A percentile compares a stretch with the other conserved stretches of the same genome.
Evolutionary conservation across 2,888 invertebrate species (phyloP).

Genomic region (Matsumyia berberina): DNA sequence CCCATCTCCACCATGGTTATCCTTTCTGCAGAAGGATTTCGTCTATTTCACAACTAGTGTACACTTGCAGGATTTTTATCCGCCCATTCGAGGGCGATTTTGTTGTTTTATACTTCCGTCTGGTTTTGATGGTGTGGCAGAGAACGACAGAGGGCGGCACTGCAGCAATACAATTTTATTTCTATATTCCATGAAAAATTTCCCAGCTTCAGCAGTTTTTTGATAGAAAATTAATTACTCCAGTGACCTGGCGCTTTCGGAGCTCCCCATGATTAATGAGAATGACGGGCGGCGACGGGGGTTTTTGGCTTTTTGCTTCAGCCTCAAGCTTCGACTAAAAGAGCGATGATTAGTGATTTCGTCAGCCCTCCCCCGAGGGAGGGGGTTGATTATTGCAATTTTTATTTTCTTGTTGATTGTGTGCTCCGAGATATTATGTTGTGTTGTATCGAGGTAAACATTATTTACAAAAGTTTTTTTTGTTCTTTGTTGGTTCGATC

Average conservation of each 20-base stretch:
- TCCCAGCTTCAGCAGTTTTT: constrained; percentile 37
- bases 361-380: background rate
- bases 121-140: constrained; percentile 47
- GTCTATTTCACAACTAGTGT: constrained; percentile 43
- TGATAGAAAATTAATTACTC: constrained; percentile 72
- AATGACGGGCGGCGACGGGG: constrained; percentile 35
- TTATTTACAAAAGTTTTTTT: constrained; percentile 29
- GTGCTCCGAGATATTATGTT: constrained; percentile 33
- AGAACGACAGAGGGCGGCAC: constrained; percentile 28
- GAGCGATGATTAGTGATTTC: constrained; percentile 69
- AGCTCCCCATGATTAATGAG: constrained; percentile 64
- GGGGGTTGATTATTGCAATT: constrained; percentile 53
- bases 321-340: constrained; percentile 9
- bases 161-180: constrained; percentile 37
- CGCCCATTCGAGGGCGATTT: constrained; percentile 30
- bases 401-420: constrained; percentile 67
- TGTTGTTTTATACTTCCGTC: constrained; percentile 44
- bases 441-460: constrained; percentile 48
- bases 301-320: constrained; percentile 57
- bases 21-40: constrained; percentile 47
- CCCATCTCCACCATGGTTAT: constrained; percentile 31
- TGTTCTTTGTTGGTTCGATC: background rate
- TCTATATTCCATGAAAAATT: constrained; percentile 34
- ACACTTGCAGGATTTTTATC: constrained; percentile 31
- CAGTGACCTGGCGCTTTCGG: constrained; percentile 70